Conservation (phyloP, 2,113 vertebrate genomes). For the Nannobrachium achirus region DNA sequence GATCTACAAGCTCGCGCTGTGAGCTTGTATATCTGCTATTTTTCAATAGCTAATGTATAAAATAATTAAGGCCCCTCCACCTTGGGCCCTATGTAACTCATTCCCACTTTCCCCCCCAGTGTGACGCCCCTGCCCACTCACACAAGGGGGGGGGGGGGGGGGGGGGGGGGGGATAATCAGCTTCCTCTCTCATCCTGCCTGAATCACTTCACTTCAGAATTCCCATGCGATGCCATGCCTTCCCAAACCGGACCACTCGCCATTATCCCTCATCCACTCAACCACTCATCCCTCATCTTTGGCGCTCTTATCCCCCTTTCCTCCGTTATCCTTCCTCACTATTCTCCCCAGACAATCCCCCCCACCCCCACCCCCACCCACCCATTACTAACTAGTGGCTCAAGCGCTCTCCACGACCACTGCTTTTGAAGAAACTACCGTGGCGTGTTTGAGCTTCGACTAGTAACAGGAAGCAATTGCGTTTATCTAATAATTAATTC, state of each 20-base stretch:
- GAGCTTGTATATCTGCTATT: too few relatives aligned
- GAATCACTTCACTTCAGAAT: constrained; percentile 53
- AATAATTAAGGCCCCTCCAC: too few relatives aligned
- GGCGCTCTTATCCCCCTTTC: constrained; percentile 33
- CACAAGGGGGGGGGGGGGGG: too few relatives aligned
- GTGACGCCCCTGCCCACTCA: too few relatives aligned
- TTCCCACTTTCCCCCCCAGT: too few relatives aligned
- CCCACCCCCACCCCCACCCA: not conserved
- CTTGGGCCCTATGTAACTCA: too few relatives aligned
- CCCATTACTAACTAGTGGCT: not conserved
- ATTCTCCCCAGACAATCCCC: not conserved
- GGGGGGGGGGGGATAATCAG: constrained; percentile 65
- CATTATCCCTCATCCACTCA: constrained; percentile 67
- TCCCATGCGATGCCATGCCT: constrained; percentile 48
- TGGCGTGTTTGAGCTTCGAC: too few relatives aligned
- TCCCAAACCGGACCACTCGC: constrained; percentile 51
- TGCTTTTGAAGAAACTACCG: too few relatives aligned
- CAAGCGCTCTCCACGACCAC: not conserved
- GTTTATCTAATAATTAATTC: too few relatives aligned
- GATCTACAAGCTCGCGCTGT: too few relatives aligned
- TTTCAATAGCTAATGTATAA: too few relatives aligned
- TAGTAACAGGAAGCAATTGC: too few relatives aligned
- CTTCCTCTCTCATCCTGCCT: constrained; percentile 64
- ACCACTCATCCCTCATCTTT: constrained; percentile 63
- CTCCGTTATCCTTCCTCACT: constrained; percentile 23